phyloP scores from a whole-genome alignment of 2,113 vertebrate species.

The Pelecanus crispus region DNA sequence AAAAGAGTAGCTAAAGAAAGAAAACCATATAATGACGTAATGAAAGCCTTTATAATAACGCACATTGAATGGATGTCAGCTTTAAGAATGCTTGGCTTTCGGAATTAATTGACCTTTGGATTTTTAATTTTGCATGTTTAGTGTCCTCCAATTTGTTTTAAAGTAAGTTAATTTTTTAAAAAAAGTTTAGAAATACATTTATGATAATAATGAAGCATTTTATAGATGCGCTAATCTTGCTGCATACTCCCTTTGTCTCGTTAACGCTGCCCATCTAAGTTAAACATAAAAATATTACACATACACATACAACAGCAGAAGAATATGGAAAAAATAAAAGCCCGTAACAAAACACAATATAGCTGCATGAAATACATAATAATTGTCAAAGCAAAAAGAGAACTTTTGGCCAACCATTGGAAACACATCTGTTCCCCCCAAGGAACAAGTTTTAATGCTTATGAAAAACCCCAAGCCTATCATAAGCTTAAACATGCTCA shows the following conservation, averaged over 20 bases:
- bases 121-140: background rate
- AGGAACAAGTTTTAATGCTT: background rate
- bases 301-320: background rate
- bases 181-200: background rate
- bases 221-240: background rate
- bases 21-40: background rate
- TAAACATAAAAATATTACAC: background rate
- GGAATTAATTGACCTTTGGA: background rate
- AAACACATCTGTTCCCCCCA: slow-evolving; percentile 15
- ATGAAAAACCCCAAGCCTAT: background rate
- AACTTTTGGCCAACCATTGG: background rate
- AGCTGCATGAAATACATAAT: background rate
- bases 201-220: background rate
- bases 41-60: background rate
- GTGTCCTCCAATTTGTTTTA: background rate
- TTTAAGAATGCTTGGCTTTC: background rate
- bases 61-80: background rate
- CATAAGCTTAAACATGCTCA: background rate
- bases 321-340: background rate
- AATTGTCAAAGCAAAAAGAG: background rate
- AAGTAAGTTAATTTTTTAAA: background rate
- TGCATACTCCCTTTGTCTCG: background rate
- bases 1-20: background rate
- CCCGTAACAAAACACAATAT: background rate
- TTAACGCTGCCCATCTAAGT: background rate